phyloP scores from a whole-genome alignment of 1,140 invertebrate genomes.

The Bombus pyrosoma region DNA sequence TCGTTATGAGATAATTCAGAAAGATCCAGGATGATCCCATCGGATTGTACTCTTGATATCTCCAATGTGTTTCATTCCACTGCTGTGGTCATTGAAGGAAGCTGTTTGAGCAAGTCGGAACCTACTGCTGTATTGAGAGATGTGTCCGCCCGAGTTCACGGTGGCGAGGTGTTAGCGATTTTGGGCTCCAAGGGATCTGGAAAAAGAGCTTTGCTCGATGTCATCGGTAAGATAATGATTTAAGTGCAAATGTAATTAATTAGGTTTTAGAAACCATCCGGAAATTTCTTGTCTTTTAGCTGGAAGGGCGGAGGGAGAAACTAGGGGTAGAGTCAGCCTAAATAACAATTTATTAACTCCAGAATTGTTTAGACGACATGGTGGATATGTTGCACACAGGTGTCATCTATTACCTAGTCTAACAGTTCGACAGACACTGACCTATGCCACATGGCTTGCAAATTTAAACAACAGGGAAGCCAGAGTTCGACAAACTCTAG shows the following conservation, averaged over 20 bases:
- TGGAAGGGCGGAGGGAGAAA: slow-evolving; percentile 87
- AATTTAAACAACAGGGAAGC: slow-evolving; percentile 77
- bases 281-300: slow-evolving; percentile 77
- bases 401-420: slow-evolving; percentile 92
- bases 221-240: slow-evolving; percentile 84
- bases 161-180: slow-evolving; percentile 95
- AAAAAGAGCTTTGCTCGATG: slow-evolving; percentile 94
- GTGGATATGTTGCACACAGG: slow-evolving; percentile 92
- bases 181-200: slow-evolving; percentile 97
- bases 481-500: slow-evolving; percentile 90
- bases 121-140: slow-evolving; percentile 90
- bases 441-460: slow-evolving; percentile 87
- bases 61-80: slow-evolving; percentile 93
- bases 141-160: slow-evolving; percentile 94
- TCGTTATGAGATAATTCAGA: slow-evolving; percentile 17
- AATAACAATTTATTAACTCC: slow-evolving; percentile 92
- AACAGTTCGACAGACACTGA: slow-evolving; percentile 92
- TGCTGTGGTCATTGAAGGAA: slow-evolving; percentile 74
- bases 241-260: neutral
- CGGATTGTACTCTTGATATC: slow-evolving; percentile 93
- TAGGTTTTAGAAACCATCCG: neutral
- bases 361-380: slow-evolving; percentile 91
- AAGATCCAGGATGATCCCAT: slow-evolving; percentile 86
- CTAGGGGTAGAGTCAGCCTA: slow-evolving; percentile 92
- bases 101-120: slow-evolving; percentile 76